Base-by-base conservation (phyloP, 37 sponge, comb jelly and placozoan genomes). In the Chondrilla cf. caribensis region DNA sequence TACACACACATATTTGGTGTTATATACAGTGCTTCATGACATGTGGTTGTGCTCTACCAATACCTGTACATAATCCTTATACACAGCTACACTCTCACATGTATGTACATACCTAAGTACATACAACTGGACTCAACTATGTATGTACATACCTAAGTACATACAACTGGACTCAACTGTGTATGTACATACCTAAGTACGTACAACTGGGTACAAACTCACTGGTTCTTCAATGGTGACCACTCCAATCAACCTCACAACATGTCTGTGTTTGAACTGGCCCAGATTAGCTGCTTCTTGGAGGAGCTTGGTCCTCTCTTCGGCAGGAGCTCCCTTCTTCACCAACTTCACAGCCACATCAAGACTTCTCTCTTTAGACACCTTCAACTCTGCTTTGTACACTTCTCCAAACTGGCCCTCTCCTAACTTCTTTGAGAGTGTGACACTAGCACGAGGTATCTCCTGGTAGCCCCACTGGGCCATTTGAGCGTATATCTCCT, bases 371-470 rank as follows among this genome's bases (percentile, higher is more conserved):
- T 29, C 70, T 28, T n/a, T 68, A 37, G 70, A 37, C 35, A 3
- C 32, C 37, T 33, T 11, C 70, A 39, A 14, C 25, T 21, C 54
- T 44, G 78, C 78, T 77, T 43, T 77, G 78, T 47, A 77, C 78
- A 77, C 78, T 36, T 47, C 54, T n/a, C 78, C 78, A 77, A 77
- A 77, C 54, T 41, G 54, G 4, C 78, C 78, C 29, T 44, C 54
- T 2, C 78, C 78, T 29, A 77, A 29, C 54, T 77, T 68, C 36
- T 68, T 68, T 19, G 5, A 3, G 3, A 28, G 3, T 68, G 26
- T 28, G 32, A 68, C 7, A 6, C 37, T 21, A 3, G 18, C 37
- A 19, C 36, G 19, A 35, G 25, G 31, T 35, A 68, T 31, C 37
- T 68, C 70, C 32, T 35, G 70, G 32, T 35, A 35, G 5, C 32